These are phyloP conservation scores for Gryllus longicercus DNA, from an alignment of 2,888 invertebrate species.

Conservation along the genomic window DNA sequence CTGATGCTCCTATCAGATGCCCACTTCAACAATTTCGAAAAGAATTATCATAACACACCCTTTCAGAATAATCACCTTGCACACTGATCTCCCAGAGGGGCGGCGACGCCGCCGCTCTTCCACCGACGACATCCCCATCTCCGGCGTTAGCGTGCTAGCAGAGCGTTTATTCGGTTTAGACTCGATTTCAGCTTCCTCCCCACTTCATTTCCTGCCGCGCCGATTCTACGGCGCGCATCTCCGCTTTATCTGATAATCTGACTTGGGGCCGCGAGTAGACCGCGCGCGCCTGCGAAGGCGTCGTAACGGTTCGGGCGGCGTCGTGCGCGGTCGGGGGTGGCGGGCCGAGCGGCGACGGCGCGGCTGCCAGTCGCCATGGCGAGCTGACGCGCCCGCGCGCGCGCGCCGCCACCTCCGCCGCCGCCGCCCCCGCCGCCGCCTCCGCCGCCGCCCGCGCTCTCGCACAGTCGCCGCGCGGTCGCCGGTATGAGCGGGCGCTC, in stretches of 20 bases:
- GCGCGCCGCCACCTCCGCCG: background rate
- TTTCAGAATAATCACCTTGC: too few species aligned
- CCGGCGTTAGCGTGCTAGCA: background rate
- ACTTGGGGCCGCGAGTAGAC: background rate
- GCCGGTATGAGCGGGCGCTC: background rate
- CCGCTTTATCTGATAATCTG: background rate
- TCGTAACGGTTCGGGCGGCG: background rate
- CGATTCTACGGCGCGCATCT: background rate
- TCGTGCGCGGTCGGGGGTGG: background rate
- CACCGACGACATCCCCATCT: background rate
- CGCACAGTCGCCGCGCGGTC: background rate
- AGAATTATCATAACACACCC: too few species aligned
- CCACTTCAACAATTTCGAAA: too few species aligned
- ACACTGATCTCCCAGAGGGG: too few species aligned
- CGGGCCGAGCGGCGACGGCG: background rate
- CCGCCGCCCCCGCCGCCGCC: background rate
- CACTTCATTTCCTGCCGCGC: background rate
- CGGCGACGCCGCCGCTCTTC: too few species aligned
- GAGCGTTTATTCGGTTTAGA: conserved; percentile 7
- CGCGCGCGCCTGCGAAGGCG: background rate
- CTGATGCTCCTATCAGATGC: too few species aligned
- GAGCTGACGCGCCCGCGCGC: background rate
- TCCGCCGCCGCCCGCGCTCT: background rate
- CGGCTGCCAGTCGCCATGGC: background rate
- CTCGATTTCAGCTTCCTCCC: conserved; percentile 4